A percentile compares a stretch with the other conserved stretches of the same genome.
Evolutionary conservation across 2,888 invertebrate species (phyloP).

Genomic region (Candidula unifasciata): DNA sequence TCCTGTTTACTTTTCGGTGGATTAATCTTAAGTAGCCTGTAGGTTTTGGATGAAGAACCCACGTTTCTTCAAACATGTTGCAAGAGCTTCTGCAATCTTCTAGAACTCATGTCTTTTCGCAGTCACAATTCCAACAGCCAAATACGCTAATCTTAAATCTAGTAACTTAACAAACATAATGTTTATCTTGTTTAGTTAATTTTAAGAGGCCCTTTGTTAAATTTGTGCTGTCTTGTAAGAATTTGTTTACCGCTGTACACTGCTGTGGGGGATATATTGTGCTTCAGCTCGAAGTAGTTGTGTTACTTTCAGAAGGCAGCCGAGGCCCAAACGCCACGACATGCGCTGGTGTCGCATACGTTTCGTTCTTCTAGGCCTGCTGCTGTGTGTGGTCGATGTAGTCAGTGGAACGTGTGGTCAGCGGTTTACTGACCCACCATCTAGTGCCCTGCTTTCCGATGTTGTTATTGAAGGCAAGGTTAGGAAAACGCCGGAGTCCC

Average conservation of each 20-base stretch:
- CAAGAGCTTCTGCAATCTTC: not conserved
- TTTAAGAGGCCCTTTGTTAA: no score
- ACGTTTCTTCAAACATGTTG: not conserved
- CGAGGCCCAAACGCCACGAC: not conserved
- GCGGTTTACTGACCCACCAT: constrained; percentile 38
- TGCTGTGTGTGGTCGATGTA: constrained; percentile 35
- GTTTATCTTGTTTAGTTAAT: no score
- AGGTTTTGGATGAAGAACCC: no score
- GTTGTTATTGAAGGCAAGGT: constrained; percentile 52
- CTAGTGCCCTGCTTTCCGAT: constrained; percentile 47
- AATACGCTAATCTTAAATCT: not conserved
- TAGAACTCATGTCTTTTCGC: not conserved
- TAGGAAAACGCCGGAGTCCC: not conserved
- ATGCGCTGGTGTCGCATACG: constrained; percentile 46
- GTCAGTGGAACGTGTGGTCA: constrained; percentile 40
- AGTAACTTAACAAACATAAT: not conserved
- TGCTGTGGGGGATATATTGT: no score
- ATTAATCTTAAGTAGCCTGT: no score
- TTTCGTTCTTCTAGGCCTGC: constrained; percentile 32
- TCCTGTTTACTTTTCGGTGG: no score
- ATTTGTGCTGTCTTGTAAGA: no score
- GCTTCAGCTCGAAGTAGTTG: no score
- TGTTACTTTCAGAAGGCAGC: no score
- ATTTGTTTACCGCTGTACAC: no score
- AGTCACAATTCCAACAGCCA: not conserved